Base-by-base conservation (phyloP, 2,113 vertebrate genomes). In the Mastomys coucha region DNA sequence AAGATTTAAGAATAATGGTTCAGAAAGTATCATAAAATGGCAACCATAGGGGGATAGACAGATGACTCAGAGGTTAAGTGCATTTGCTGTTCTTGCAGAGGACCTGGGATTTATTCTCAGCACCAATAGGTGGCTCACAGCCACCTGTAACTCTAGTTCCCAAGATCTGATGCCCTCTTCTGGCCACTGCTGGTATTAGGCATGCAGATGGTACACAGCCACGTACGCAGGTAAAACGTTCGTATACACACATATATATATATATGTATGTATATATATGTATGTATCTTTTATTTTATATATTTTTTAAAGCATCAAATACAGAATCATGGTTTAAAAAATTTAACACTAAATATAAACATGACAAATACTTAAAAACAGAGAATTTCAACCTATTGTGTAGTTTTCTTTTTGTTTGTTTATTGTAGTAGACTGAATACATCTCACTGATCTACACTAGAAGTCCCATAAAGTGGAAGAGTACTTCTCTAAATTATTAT, bases 341-440 rank as follows among this genome's bases (percentile, higher is more conserved):
- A 85, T 70, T 92, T 60, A 87, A 67, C 26, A 90, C 7, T 28
- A 88, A 94, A 91, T 91, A 45, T 45, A 96, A 39, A 10, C 19
- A 80, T 75, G 36, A 42, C 78, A 49, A 92, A 22, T 95, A 89
- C 77, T 51, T 91, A 36, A 92, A 95, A 92, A 76, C n/a, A 86
- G 1, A 87, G 20, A 88, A 88, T 92, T 93, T 95, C 49, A 86
- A 26, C 67, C 65, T 4, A 87, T n/a, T 72, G 92, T 90, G 91
- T 89, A 36, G 17, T 11, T 88, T 63, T 72, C 28, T 49, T 80
- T 63, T 65, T 63, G 56, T 65, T 88, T 49, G 11, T 60, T 70
- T 58, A 39, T 20, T 90, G 10, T 33, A 88, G 7, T 60, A 60
- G 86, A 60, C 69, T 45, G 77, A 94, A 88, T 49, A 91, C 0